These are phyloP conservation scores for Oreochromis spilurus DNA, from an alignment of 2,113 vertebrate species.

Conservation along the genomic window DNA sequence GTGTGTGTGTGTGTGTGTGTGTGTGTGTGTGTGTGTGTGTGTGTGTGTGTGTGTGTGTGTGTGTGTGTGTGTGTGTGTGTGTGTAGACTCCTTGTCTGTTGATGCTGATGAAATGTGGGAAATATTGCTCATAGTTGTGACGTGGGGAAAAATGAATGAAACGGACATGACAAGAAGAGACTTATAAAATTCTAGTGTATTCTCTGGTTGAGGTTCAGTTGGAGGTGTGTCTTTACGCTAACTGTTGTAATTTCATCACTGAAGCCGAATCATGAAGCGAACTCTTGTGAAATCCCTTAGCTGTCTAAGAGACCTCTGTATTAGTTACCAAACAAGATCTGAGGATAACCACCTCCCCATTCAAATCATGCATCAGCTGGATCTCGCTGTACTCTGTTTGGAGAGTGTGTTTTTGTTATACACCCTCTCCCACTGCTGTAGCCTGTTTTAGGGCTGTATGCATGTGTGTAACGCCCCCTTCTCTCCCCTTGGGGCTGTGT, in stretches of 20 bases:
- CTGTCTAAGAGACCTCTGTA: neutral
- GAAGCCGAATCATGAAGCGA: neutral
- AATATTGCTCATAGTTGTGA: neutral
- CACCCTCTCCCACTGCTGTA: neutral
- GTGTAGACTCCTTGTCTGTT: neutral
- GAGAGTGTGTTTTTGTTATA: conserved; percentile 1
- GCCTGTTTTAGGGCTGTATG: neutral
- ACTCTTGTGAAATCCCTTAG: neutral
- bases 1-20: fast-evolving
- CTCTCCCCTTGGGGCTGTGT: conserved; percentile 50
- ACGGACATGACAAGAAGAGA: neutral
- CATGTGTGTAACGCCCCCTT: conserved; percentile 49
- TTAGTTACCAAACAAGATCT: neutral
- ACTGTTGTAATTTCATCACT: neutral
- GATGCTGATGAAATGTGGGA: neutral
- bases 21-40: fast-evolving
- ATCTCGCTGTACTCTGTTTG: neutral
- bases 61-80: neutral
- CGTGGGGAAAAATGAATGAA: neutral
- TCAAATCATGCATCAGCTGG: neutral
- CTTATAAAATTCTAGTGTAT: neutral
- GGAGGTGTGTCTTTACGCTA: neutral
- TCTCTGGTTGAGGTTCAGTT: neutral
- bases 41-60: neutral
- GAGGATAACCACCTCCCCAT: neutral